Base-by-base conservation (phyloP, 2,113 vertebrate species). In the Rhinopithecus roxellana region DNA sequence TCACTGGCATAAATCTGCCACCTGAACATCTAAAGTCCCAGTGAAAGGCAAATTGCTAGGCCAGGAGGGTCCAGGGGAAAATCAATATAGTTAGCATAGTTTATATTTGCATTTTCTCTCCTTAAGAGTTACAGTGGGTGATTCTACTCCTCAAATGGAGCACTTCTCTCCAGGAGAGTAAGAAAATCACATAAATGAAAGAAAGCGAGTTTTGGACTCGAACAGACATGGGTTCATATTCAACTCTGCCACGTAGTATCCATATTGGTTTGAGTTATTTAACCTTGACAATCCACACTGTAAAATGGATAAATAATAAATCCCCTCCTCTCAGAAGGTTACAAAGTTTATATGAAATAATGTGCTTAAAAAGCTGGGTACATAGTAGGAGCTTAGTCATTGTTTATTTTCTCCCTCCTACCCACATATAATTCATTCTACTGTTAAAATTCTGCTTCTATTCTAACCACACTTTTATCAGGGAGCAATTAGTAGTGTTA, bases 1-100 rank as follows among this genome's bases (percentile, higher is more conserved):
- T 90, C 90, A 94, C 75, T 88, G 93, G 90, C 88, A 80, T 97
- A 91, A 96, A 95, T 95, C 95, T 48, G 85, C 95, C 85, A 89
- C 48, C 74, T 72, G 89, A 52, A 75, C 20, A 6, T 90, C 70
- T 96, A 40, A 81, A 97, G 78, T 78, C 48, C 75, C 52, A 70
- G 13, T 4, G 55, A 94, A 85, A 84, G 70, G 32, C 45, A 70
- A 5, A 30, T 74, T 43, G 6, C 25, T 20, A 70, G 43, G 18
- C 45, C 80, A 77, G 85, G 48, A 87, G 52, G 67, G 22, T 0
- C 0, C 50, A 57, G 18, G 43, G 35, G 80, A 45, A 32, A 75
- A 14, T 43, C 45, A 25, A 0, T 4, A 5, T 4, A 40, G 14
- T 64, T 23, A 69, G 14, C 20, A 4, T n/a, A 9, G 6, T 20